Evolutionary conservation across 2,797 vertebrate genomes (phyloP), one percentile per base, ranked within the genome.

Genomic region (Iguana delicatissima): DNA sequence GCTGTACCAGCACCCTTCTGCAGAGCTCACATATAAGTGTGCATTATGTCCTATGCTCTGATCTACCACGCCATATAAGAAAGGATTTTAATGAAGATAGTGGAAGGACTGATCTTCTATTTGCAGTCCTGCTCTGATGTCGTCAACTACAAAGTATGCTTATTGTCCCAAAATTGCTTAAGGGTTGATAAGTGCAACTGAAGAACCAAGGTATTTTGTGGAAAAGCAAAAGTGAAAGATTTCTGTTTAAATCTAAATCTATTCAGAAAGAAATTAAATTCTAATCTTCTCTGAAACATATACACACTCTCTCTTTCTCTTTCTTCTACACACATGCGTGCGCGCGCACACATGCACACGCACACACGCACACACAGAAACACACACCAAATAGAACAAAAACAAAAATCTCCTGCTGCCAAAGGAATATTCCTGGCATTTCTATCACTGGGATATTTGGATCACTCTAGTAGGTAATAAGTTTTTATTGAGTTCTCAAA

Each of bases 401-500:
- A 42, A 42, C 42, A 32, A 88, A 76, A 82, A 57, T 91, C 93
- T 94, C 92, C 88, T 93, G 85, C 93, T 91, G 89, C 89, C 92
- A 91, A 82, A 93, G 90, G 86, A 93, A 79, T 94, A 80, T 87
- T 90, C 92, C 82, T 35, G 89, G n/a, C 87, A 90, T 90, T 85
- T 89, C 89, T 89, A 91, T 92, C 91, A 89, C 85, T 84, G 59
- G 52, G 92, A 95, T 62, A 95, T 90, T 93, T 96, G 94, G 83
- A 93, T 89, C 92, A 92, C 77, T 85, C 93, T 95, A 7, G 0
- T 79, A 96, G 86, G 93, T 92, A 95, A 87, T 93, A 94, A 88
- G 93, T 95, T 96, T 89, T 95, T 95, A 95, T 94, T 95, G 94
- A 96, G 95, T 95, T 93, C 94, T 92, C 0, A 0, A 92, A 92